phyloP scores from a whole-genome alignment of 1,140 invertebrate species.

The Drosophila lini region DNA sequence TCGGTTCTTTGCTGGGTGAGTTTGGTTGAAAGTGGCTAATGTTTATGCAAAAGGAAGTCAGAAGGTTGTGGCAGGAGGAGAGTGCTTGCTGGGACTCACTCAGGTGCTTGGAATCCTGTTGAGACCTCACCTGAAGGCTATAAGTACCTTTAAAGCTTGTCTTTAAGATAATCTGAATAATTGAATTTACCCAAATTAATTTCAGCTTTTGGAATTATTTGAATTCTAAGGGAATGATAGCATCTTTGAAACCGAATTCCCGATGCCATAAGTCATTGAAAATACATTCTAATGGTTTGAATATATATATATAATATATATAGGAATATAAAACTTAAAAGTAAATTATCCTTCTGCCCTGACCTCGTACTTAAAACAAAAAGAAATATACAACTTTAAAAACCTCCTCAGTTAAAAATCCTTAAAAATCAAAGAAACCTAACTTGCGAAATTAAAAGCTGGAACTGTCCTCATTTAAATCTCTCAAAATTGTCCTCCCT shows the following conservation, averaged over 20 bases:
- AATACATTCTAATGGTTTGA: too few relatives aligned
- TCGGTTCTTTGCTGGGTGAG: constrained; percentile 6
- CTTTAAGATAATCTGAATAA: constrained; percentile 22
- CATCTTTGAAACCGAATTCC: too few relatives aligned
- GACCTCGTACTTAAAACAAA: too few relatives aligned
- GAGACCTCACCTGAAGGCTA: neutral
- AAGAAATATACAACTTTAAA: too few relatives aligned
- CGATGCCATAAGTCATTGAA: too few relatives aligned
- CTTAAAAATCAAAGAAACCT: neutral
- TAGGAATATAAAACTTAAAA: too few relatives aligned
- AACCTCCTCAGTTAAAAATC: neutral
- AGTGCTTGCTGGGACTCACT: constrained; percentile 14
- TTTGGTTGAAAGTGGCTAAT: constrained; percentile 51
- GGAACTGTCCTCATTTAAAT: constrained; percentile 15
- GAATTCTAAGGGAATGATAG: neutral
- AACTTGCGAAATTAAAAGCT: neutral
- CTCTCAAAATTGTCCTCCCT: neutral
- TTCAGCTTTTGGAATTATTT: too few relatives aligned
- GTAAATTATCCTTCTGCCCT: too few relatives aligned
- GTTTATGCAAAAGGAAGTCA: constrained; percentile 58
- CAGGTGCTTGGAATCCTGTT: constrained; percentile 30
- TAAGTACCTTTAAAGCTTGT: constrained; percentile 20
- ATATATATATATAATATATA: too few relatives aligned
- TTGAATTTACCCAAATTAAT: too few relatives aligned
- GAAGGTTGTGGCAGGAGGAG: constrained; percentile 6